phyloP scores from a whole-genome alignment of 2,797 vertebrate species.

The Okamejei kenojei region DNA sequence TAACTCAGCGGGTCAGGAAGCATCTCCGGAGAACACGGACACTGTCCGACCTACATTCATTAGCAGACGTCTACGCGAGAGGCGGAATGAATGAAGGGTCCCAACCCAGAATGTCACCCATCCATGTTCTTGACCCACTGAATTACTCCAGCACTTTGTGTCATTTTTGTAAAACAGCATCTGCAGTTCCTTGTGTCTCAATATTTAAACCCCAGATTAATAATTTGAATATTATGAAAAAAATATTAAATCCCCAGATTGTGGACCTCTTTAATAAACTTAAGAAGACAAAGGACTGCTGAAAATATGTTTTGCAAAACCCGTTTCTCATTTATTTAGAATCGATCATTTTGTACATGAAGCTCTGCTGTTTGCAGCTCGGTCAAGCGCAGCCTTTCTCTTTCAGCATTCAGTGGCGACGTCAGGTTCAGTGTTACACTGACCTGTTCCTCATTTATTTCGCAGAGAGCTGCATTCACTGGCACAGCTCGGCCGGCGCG shows the following conservation, averaged over 20 bases:
- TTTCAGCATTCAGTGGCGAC: background rate
- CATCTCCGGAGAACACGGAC: no score
- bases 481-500: background rate
- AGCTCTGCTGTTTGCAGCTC: background rate
- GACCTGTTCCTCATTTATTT: background rate
- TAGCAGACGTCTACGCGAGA: no score
- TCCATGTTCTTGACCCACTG: no score
- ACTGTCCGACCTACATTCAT: no score
- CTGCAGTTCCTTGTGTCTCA: no score
- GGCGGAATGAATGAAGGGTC: no score
- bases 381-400: background rate
- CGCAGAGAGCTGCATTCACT: background rate
- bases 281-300: background rate
- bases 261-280: background rate
- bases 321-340: background rate
- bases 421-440: background rate
- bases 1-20: no score
- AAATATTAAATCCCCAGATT: background rate
- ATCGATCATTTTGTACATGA: background rate
- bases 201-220: no score
- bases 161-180: no score
- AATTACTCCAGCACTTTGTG: no score
- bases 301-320: background rate
- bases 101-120: no score
- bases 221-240: no score